These are phyloP conservation scores for Ectropis crepuscularia DNA, from an alignment of 2,888 invertebrate species.

Conservation along the genomic window DNA sequence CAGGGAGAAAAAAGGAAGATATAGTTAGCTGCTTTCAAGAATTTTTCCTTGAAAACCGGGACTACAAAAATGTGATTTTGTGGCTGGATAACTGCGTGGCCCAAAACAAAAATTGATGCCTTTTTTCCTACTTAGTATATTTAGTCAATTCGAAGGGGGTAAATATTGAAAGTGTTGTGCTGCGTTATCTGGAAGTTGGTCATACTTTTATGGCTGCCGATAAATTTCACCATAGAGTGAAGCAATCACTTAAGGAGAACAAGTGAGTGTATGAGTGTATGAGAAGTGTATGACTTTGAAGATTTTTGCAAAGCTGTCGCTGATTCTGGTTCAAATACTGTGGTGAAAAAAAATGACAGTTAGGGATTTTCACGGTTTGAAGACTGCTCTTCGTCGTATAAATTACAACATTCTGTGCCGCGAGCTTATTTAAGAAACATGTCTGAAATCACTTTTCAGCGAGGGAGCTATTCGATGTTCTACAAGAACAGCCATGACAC, in stretches of 20 bases:
- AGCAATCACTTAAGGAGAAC: conserved; percentile 11
- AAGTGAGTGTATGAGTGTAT: conserved; percentile 19
- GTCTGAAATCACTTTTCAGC: too few species aligned
- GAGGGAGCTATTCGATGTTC: too few species aligned
- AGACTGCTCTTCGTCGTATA: conserved; percentile 39
- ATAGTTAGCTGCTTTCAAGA: conserved; percentile 36
- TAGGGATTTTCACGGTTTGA: conserved; percentile 40
- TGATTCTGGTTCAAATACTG: conserved; percentile 36
- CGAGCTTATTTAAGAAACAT: conserved; percentile 20
- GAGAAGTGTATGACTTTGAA: conserved; percentile 33
- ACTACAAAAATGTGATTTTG: conserved; percentile 32
- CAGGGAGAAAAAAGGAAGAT: conserved; percentile 36
- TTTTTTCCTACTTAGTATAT: conserved; percentile 39
- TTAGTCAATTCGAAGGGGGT: conserved; percentile 35
- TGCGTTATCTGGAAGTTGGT: conserved; percentile 46
- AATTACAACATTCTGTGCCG: conserved; percentile 34
- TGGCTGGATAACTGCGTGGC: conserved; percentile 42
- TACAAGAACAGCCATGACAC: too few species aligned
- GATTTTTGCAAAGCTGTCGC: conserved; percentile 41
- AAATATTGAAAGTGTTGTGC: conserved; percentile 38
- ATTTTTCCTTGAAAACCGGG: conserved; percentile 33
- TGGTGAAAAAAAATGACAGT: conserved; percentile 41
- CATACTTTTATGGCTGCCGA: conserved; percentile 55
- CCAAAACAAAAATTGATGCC: too few species aligned
- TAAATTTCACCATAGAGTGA: conserved; percentile 36